These are phyloP conservation scores for Trichacis sp. DNA, from an alignment of 2,888 invertebrate genomes.

Conservation along the genomic window DNA sequence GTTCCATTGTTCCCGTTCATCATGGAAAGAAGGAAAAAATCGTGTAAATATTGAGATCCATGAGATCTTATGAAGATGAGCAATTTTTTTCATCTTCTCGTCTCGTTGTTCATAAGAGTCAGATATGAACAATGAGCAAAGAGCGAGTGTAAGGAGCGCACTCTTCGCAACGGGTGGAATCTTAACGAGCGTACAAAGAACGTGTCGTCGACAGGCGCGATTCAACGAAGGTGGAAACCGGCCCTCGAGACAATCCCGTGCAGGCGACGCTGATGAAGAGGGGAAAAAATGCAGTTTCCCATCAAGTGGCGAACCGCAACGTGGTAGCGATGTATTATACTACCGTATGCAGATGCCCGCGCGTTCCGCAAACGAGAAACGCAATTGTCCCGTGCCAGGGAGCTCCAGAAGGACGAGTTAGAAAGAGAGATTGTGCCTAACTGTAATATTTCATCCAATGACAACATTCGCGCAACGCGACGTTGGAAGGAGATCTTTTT, in stretches of 20 bases:
- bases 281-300: constrained; percentile 56
- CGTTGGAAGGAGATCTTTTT: too few relatives aligned
- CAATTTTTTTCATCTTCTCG: background rate
- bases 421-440: constrained; percentile 31
- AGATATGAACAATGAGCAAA: constrained; percentile 39
- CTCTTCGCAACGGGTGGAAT: constrained; percentile 35
- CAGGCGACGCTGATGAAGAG: constrained; percentile 22
- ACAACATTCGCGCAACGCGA: background rate
- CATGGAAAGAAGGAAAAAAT: too few relatives aligned
- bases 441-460: constrained; percentile 10
- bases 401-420: constrained; percentile 17
- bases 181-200: constrained; percentile 40
- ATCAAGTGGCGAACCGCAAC: constrained; percentile 63
- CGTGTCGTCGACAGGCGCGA: constrained; percentile 42
- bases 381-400: constrained; percentile 58
- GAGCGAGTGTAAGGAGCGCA: constrained; percentile 32
- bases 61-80: too few relatives aligned
- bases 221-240: constrained; percentile 44
- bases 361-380: constrained; percentile 52
- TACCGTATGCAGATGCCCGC: constrained; percentile 49
- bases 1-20: too few relatives aligned
- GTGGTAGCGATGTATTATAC: constrained; percentile 52
- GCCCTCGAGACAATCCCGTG: constrained; percentile 34
- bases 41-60: too few relatives aligned
- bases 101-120: constrained; percentile 18